Evolutionary conservation across 1,140 invertebrate genomes (phyloP).

Genomic region (Drosophila repleta): DNA sequence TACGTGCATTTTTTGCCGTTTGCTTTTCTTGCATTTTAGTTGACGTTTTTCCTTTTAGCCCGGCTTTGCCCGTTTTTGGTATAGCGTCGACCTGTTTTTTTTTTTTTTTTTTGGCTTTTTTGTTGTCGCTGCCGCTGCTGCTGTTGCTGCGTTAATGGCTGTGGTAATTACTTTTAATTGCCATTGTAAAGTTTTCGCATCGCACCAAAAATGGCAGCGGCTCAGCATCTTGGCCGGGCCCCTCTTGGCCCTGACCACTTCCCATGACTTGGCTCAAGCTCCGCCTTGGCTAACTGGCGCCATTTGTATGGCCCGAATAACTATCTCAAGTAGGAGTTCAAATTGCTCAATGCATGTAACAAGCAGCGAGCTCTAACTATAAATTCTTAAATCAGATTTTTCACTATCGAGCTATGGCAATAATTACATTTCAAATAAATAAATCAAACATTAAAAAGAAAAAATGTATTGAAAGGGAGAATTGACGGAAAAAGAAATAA

Average conservation of each 20-base stretch:
- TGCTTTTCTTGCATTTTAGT: slow-evolving; percentile 62
- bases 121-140: slow-evolving; percentile 5
- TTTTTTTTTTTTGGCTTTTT: slow-evolving; percentile 26
- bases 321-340: slow-evolving; percentile 17
- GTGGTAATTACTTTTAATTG: slow-evolving; percentile 81
- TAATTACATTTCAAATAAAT: too few species aligned
- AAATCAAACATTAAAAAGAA: too few species aligned
- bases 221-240: slow-evolving; percentile 35
- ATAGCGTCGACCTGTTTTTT: slow-evolving; percentile 35
- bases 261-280: slow-evolving; percentile 30
- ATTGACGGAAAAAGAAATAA: too few species aligned
- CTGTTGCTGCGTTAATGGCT: slow-evolving; percentile 70
- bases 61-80: slow-evolving; percentile 66
- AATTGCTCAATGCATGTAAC: background rate
- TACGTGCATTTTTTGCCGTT: slow-evolving; percentile 61
- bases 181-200: slow-evolving; percentile 80
- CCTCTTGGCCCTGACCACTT: slow-evolving; percentile 62
- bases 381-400: background rate
- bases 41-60: slow-evolving; percentile 58
- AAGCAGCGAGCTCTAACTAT: background rate
- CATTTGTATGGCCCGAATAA: slow-evolving; percentile 33
- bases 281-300: slow-evolving; percentile 42
- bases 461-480: too few species aligned
- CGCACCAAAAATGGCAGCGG: slow-evolving; percentile 72
- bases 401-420: too few species aligned